Evolutionary conservation across 2,888 invertebrate genomes (phyloP).

Genomic region (Argyresthia albistria): DNA sequence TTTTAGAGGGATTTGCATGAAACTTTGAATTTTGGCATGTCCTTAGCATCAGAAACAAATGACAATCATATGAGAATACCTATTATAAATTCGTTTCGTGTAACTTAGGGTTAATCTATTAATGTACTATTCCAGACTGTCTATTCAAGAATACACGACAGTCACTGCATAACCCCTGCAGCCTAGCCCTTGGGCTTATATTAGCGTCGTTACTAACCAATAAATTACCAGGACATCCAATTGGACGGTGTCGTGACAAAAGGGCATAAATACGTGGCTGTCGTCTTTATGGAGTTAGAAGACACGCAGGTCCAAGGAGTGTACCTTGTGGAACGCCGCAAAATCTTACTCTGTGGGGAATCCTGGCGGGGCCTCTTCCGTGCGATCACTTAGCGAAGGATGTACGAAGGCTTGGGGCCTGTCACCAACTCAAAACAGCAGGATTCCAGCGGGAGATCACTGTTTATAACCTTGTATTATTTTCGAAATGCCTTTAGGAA

Average conservation of each 20-base stretch:
- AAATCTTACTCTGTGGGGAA: constrained; percentile 8
- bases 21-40: no score
- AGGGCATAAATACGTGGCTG: constrained; percentile 51
- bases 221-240: constrained; percentile 65
- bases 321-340: constrained; percentile 34
- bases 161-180: neutral
- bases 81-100: no score
- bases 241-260: constrained; percentile 63
- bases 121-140: no score
- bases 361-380: constrained; percentile 3
- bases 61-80: no score
- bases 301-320: constrained; percentile 45
- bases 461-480: no score
- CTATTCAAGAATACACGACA: neutral
- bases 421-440: constrained; percentile 8
- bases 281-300: constrained; percentile 38
- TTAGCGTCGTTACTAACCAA: constrained; percentile 53
- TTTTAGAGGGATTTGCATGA: no score
- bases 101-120: no score
- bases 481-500: no score
- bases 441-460: constrained; percentile 1
- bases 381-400: constrained; percentile 3
- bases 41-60: no score
- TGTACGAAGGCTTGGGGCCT: constrained; percentile 1
- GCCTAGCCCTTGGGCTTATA: constrained; percentile 22